Conservation (phyloP, 1,140 invertebrate genomes). For the Tetramorium parvispinum region DNA sequence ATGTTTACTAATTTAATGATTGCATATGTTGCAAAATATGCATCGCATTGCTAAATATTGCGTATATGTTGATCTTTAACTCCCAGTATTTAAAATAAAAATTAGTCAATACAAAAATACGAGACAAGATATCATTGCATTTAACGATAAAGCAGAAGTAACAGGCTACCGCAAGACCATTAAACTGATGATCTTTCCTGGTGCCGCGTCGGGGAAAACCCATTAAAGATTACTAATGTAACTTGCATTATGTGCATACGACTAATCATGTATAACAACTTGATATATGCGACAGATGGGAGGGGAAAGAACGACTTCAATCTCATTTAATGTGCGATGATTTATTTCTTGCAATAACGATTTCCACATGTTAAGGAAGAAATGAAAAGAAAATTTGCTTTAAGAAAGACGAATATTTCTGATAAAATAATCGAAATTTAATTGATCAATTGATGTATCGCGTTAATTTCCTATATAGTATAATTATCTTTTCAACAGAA, state of each 20-base stretch:
- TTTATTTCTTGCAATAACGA: not conserved
- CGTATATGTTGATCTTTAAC: not conserved
- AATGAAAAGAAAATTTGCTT: not conserved
- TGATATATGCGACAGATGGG: not conserved
- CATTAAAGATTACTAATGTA: slow-evolving; percentile 8
- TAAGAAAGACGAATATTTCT: not conserved
- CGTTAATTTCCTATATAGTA: not conserved
- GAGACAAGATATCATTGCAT: not conserved
- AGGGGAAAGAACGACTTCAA: not conserved
- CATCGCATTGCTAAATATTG: not conserved
- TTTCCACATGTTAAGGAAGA: not conserved
- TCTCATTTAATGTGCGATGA: not conserved
- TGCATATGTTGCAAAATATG: not conserved
- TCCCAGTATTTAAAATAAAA: not conserved
- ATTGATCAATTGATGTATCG: not conserved
- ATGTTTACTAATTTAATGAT: not conserved
- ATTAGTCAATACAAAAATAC: not conserved
- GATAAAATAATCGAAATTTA: not conserved
- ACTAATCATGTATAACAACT: not conserved
- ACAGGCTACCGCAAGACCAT: not conserved
- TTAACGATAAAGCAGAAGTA: not conserved
- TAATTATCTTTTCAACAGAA: not conserved
- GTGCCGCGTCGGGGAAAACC: slow-evolving; percentile 54
- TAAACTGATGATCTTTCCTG: not conserved
- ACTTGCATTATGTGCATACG: not conserved